These are phyloP conservation scores for Merluccius polli DNA, from an alignment of 2,797 vertebrate species.

Conservation along the genomic window DNA sequence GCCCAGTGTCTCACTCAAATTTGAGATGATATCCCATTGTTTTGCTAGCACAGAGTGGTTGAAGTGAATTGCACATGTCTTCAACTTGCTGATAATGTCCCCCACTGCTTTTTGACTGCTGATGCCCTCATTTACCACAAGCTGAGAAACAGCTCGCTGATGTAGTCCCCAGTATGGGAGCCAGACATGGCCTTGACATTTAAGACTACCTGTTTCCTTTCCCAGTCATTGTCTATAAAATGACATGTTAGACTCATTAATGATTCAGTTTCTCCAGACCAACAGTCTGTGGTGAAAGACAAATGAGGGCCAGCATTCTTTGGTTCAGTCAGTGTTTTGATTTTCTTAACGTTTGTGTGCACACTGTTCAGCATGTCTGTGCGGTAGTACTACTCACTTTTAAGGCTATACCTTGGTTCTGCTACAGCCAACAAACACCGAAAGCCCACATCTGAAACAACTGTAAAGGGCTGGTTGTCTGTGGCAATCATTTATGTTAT, in stretches of 20 bases:
- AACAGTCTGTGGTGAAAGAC: not conserved
- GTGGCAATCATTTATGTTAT: slow-evolving; percentile 1
- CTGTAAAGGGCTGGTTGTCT: not conserved
- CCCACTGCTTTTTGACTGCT: slow-evolving; percentile 17
- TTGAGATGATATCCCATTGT: slow-evolving; percentile 5
- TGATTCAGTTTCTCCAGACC: not conserved
- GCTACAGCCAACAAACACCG: not conserved
- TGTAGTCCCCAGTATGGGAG: not conserved
- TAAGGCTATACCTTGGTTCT: not conserved
- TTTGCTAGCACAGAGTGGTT: slow-evolving; percentile 23
- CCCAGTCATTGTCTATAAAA: slow-evolving; percentile 5
- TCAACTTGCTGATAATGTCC: slow-evolving; percentile 22
- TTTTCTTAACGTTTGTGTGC: not conserved
- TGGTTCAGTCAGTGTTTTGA: too few relatives aligned
- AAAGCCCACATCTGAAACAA: slow-evolving; percentile 1
- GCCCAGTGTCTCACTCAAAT: slow-evolving; percentile 18
- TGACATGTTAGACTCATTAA: not conserved
- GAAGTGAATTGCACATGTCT: slow-evolving; percentile 28
- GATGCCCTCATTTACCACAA: slow-evolving; percentile 28
- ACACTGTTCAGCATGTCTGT: slow-evolving; percentile 1
- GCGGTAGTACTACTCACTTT: slow-evolving; percentile 2
- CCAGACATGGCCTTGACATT: slow-evolving; percentile 10
- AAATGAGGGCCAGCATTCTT: not conserved
- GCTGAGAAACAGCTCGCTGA: not conserved
- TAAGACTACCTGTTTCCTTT: not conserved